Evolutionary conservation across 2,888 invertebrate species (phyloP).

Genomic region (Corbicula japonica): DNA sequence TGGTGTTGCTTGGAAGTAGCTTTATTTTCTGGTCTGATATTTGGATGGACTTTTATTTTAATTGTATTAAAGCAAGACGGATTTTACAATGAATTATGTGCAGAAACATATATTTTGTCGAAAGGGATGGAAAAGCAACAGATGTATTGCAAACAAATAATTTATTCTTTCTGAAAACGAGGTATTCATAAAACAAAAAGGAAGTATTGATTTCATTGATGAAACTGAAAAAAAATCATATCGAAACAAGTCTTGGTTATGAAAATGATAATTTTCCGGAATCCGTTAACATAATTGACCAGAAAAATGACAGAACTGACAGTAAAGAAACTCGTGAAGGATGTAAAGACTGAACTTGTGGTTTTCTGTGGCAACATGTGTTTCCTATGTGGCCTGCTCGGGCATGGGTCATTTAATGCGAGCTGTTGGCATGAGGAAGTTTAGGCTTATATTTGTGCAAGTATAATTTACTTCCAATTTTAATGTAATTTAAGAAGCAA

Average conservation of each 20-base stretch:
- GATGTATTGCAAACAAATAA: background rate
- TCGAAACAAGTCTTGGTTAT: background rate
- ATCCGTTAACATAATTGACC: background rate
- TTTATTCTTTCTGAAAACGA: background rate
- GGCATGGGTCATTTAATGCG: conserved; percentile 62
- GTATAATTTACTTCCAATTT: conserved; percentile 12
- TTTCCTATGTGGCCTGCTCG: conserved; percentile 60
- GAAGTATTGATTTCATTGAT: background rate
- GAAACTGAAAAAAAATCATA: background rate
- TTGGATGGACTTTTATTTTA: conserved; percentile 79
- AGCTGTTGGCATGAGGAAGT: conserved; percentile 58
- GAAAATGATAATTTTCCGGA: background rate
- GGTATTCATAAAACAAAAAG: background rate
- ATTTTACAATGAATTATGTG: conserved; percentile 71
- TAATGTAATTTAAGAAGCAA: background rate
- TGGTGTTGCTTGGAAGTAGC: conserved; percentile 77
- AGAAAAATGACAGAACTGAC: background rate
- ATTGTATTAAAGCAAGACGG: conserved; percentile 76
- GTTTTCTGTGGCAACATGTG: conserved; percentile 68
- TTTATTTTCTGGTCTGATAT: conserved; percentile 76
- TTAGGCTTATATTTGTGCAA: conserved; percentile 64
- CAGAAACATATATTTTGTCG: background rate
- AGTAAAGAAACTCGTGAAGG: background rate
- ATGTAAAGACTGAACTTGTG: conserved; percentile 59
- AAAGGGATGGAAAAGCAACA: background rate